Evolutionary conservation across 2,888 invertebrate species (phyloP).

Genomic region (Pheosia gnoma): DNA sequence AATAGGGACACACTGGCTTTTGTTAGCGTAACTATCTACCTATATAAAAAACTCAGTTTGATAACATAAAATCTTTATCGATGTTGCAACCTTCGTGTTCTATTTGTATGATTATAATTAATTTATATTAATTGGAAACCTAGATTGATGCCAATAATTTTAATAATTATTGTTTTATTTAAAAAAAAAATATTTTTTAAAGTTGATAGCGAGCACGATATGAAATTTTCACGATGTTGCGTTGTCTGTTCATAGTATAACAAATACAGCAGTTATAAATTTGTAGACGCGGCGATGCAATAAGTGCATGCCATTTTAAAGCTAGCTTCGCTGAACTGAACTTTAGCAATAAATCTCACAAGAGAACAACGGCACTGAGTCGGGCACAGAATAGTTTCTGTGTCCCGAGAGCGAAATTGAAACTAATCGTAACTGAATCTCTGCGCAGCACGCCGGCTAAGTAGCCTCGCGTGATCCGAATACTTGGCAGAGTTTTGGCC

Average conservation of each 20-base stretch:
- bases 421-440: slow-evolving; percentile 57
- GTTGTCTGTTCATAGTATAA: neutral
- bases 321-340: slow-evolving; percentile 34
- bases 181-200: too few species aligned
- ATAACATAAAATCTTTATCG: neutral
- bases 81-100: too few species aligned
- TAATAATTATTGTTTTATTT: too few species aligned
- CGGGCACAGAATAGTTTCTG: slow-evolving; percentile 45
- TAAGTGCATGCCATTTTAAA: slow-evolving; percentile 30
- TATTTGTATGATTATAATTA: too few species aligned
- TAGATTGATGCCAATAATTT: too few species aligned
- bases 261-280: slow-evolving; percentile 6
- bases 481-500: slow-evolving; percentile 34
- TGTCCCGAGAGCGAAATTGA: slow-evolving; percentile 57
- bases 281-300: slow-evolving; percentile 19
- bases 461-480: slow-evolving; percentile 52
- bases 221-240: too few species aligned
- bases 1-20: slow-evolving; percentile 50
- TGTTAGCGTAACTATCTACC: slow-evolving; percentile 33
- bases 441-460: slow-evolving; percentile 42
- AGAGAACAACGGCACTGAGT: slow-evolving; percentile 31
- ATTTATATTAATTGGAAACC: too few species aligned
- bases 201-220: too few species aligned
- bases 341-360: slow-evolving; percentile 50
- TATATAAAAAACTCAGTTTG: slow-evolving; percentile 29